Evolutionary conservation across 2,797 vertebrate genomes (phyloP).

Genomic region (Alauda arvensis): DNA sequence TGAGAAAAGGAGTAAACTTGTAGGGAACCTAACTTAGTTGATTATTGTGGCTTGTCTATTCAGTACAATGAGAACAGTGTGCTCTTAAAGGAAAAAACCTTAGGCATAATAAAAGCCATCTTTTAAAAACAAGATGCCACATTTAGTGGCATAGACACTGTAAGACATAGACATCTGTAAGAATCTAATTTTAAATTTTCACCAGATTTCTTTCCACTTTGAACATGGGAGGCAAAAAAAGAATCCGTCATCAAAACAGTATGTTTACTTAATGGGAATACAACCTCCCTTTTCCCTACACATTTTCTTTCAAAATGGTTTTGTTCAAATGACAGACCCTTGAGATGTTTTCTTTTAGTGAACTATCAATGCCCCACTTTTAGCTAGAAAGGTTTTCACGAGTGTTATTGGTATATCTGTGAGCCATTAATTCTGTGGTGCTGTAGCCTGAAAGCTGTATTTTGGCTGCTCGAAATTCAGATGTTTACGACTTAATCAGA

Average conservation of each 20-base stretch:
- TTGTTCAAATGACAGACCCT: background rate
- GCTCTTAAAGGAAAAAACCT: background rate
- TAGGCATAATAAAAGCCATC: background rate
- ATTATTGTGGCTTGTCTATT: background rate
- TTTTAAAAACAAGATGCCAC: background rate
- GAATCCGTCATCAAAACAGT: background rate
- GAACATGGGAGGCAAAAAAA: background rate
- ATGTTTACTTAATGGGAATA: background rate
- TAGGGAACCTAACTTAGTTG: background rate
- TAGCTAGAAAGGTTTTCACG: background rate
- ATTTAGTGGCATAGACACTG: background rate
- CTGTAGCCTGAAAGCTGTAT: background rate
- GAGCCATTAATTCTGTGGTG: background rate
- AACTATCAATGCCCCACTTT: background rate
- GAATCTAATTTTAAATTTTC: background rate
- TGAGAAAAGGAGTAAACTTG: conserved; percentile 19
- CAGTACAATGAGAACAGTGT: background rate
- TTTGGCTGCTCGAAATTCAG: background rate
- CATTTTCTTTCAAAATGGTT: background rate
- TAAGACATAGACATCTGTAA: background rate
- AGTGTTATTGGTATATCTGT: background rate
- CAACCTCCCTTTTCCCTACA: background rate
- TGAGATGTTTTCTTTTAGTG: background rate
- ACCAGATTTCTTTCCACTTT: background rate
- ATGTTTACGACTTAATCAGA: background rate